Evolutionary conservation across 2,888 invertebrate genomes (phyloP), one percentile per base, ranked within the genome.

Genomic region (Drosophila melanosoma): DNA sequence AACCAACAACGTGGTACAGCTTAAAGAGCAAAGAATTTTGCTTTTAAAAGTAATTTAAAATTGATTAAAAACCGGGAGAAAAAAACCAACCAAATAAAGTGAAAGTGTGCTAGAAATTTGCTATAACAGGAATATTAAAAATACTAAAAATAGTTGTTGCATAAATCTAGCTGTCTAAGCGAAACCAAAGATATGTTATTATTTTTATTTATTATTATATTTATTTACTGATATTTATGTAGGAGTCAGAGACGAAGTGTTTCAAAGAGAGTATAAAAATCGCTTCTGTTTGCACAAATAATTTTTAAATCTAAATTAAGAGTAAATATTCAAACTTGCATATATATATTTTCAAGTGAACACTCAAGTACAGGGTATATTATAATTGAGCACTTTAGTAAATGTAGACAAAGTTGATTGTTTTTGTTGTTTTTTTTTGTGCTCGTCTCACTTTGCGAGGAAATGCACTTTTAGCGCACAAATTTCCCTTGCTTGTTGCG

Each of bases 401-500:
- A 59, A 45, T 54, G 49, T 40, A 38, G 53, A 29, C 8, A 60
- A 60, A 51, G 36, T 52, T 58, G 51, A 65, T 75, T 75, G 66
- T 77, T 75, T 64, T 69, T 72, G 72, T 75, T 75, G 42, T 63
- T 29, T 29, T n/a, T 29, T 29, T 29, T 71, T 68, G 60, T 76
- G 63, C 72, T 73, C 77, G 68, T 71, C 81, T 80, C 83, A 85
- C 83, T 85, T 89, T 89, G 87, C 75, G 81, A 75, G 75, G 63
- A 88, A 85, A 87, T 88, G 90, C 90, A 85, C 89, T 85, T 84
- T 84, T 69, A 76, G 89, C 78, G 73, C 72, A 68, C 70, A 86
- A 90, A 85, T 90, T 88, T 86, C 86, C 87, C 82, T 85, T 85
- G 85, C 85, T 85, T 88, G 90, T 90, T 85, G 75, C 82, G 70